phyloP scores from a whole-genome alignment of 1,140 invertebrate species.

The Zaprionus taronus region DNA sequence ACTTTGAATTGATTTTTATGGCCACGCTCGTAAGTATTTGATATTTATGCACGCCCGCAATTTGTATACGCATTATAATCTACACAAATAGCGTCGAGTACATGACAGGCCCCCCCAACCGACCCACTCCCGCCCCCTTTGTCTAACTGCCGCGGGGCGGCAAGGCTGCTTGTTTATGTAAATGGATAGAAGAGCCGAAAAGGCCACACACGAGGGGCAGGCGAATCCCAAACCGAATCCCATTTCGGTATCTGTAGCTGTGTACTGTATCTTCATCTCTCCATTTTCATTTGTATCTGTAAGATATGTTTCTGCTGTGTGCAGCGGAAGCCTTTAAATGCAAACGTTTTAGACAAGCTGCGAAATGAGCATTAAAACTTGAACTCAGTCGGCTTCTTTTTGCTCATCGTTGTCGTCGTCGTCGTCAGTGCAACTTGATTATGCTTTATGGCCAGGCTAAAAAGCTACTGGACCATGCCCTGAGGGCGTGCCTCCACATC shows the following conservation, averaged over 20 bases:
- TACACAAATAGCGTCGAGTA: conserved; percentile 46
- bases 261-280: not conserved
- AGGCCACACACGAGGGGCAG: conserved; percentile 31
- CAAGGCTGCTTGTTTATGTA: conserved; percentile 39
- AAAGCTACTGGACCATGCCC: conserved; percentile 54
- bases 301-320: conserved; percentile 12
- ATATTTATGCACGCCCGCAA: conserved; percentile 74
- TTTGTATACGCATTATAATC: conserved; percentile 56
- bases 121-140: not conserved
- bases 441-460: conserved; percentile 61
- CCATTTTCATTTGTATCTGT: not conserved
- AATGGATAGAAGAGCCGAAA: conserved; percentile 21
- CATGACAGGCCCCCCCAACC: conserved; percentile 25
- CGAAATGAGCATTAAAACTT: conserved; percentile 27
- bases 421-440: conserved; percentile 61
- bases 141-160: not conserved
- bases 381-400: not conserved
- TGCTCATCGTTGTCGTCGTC: not conserved
- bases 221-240: not conserved
- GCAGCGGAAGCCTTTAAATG: conserved; percentile 36
- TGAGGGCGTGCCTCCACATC: conserved; percentile 19
- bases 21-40: conserved; percentile 70
- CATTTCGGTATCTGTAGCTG: not conserved
- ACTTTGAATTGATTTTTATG: conserved; percentile 80
- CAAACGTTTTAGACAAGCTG: conserved; percentile 20